A percentile compares a stretch with the other conserved stretches of the same genome.
These are phyloP conservation scores for Coremacera marginata DNA, from an alignment of 2,888 invertebrate species.

Conservation along the genomic window DNA sequence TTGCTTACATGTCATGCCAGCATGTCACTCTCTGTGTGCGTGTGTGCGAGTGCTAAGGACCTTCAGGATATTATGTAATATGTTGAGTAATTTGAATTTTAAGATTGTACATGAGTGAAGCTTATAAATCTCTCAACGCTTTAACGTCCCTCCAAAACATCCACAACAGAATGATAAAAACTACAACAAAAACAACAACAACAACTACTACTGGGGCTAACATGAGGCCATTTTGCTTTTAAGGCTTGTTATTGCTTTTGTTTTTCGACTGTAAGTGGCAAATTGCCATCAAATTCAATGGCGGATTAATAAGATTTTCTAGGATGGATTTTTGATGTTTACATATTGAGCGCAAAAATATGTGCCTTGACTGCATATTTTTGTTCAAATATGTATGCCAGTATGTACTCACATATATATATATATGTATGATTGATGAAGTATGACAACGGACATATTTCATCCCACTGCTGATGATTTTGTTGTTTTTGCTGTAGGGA, in stretches of 20 bases:
- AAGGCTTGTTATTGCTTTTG: neutral
- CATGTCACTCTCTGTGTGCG: slow-evolving; percentile 39
- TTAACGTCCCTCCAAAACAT: neutral
- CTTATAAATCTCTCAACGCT: slow-evolving; percentile 49
- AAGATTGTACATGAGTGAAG: slow-evolving; percentile 56
- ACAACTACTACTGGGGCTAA: neutral
- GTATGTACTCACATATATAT: neutral
- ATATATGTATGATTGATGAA: neutral
- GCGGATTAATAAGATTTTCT: slow-evolving; percentile 59
- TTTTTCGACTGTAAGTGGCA: neutral
- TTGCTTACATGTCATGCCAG: slow-evolving; percentile 23
- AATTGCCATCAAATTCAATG: neutral
- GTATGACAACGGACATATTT: slow-evolving; percentile 8
- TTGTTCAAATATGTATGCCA: neutral
- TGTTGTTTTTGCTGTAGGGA: neutral
- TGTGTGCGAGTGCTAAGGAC: slow-evolving; percentile 49
- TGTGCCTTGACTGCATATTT: slow-evolving; percentile 41
- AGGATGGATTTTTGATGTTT: slow-evolving; percentile 61
- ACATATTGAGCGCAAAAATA: slow-evolving; percentile 52
- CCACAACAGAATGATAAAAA: no score
- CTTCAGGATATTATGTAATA: slow-evolving; percentile 61
- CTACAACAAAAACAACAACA: neutral
- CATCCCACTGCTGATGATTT: slow-evolving; percentile 1
- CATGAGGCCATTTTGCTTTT: neutral
- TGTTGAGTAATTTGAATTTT: slow-evolving; percentile 62